These are phyloP conservation scores for Limenitis camilla DNA, from an alignment of 2,888 invertebrate species.

Conservation along the genomic window DNA sequence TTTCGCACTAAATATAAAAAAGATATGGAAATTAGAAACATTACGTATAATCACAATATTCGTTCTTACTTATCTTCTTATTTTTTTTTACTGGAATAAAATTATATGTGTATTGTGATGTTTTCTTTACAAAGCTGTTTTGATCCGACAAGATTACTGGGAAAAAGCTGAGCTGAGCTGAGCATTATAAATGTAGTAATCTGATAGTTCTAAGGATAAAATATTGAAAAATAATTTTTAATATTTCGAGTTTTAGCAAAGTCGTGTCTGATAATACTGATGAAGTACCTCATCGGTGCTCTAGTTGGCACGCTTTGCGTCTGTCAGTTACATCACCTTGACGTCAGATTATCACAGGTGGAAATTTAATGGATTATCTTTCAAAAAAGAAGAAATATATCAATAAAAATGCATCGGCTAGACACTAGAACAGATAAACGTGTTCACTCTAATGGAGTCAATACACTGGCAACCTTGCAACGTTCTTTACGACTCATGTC, in stretches of 20 bases:
- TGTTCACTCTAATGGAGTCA: constrained; percentile 68
- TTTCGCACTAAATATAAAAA: too few species aligned
- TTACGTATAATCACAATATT: too few species aligned
- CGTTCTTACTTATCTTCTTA: too few species aligned
- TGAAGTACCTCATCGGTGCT: constrained; percentile 24
- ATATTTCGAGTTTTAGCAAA: not conserved
- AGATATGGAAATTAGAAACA: too few species aligned
- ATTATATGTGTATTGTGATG: too few species aligned
- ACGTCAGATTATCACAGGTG: constrained; percentile 55
- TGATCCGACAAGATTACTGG: too few species aligned
- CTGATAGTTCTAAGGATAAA: not conserved
- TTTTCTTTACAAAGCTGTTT: too few species aligned
- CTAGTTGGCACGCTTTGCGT: constrained; percentile 53
- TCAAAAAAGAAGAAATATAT: constrained; percentile 34
- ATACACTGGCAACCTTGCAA: constrained; percentile 72
- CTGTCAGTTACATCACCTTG: constrained; percentile 59
- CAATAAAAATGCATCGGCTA: constrained; percentile 45
- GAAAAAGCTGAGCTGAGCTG: too few species aligned
- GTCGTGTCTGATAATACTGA: constrained; percentile 3
- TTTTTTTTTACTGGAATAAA: too few species aligned
- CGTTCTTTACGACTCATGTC: constrained; percentile 67
- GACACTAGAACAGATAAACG: constrained; percentile 61
- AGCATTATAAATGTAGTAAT: too few species aligned
- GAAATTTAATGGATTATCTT: constrained; percentile 43
- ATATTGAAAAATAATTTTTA: not conserved